These are phyloP conservation scores for Tiaroga cobitis DNA, from an alignment of 2,797 vertebrate species.

Conservation along the genomic window DNA sequence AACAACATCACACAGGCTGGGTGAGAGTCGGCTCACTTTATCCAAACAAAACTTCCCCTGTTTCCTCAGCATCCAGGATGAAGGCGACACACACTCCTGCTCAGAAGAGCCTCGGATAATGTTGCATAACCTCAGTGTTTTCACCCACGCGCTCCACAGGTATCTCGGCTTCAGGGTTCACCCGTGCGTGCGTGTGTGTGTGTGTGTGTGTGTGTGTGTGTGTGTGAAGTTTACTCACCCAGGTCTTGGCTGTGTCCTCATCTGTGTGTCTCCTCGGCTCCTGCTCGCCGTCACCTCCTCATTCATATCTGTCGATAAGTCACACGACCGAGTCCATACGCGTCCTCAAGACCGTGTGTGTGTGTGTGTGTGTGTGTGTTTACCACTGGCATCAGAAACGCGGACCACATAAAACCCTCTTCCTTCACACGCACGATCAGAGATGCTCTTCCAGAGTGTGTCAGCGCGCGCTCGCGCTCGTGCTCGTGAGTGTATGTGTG, in stretches of 20 bases:
- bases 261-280: constrained; percentile 42
- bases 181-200: not conserved
- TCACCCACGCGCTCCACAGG: constrained; percentile 26
- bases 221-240: constrained; percentile 55
- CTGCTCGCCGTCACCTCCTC: constrained; percentile 41
- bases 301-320: constrained; percentile 56
- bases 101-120: not conserved
- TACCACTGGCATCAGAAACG: constrained; percentile 20
- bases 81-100: not conserved
- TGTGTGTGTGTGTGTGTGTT: not conserved
- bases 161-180: not conserved
- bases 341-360: constrained; percentile 10
- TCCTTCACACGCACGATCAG: constrained; percentile 14
- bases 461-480: not conserved
- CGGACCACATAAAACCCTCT: not conserved
- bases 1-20: not conserved
- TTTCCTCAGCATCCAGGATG: not conserved
- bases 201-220: constrained; percentile 8
- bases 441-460: not conserved
- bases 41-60: not conserved
- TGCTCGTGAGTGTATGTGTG: constrained; percentile 14
- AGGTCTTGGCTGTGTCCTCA: constrained; percentile 53
- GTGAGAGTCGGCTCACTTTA: not conserved
- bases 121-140: not conserved
- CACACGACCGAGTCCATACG: constrained; percentile 42